Evolutionary conservation across 2,888 invertebrate genomes (phyloP).

Genomic region (Acrobasis consociella): DNA sequence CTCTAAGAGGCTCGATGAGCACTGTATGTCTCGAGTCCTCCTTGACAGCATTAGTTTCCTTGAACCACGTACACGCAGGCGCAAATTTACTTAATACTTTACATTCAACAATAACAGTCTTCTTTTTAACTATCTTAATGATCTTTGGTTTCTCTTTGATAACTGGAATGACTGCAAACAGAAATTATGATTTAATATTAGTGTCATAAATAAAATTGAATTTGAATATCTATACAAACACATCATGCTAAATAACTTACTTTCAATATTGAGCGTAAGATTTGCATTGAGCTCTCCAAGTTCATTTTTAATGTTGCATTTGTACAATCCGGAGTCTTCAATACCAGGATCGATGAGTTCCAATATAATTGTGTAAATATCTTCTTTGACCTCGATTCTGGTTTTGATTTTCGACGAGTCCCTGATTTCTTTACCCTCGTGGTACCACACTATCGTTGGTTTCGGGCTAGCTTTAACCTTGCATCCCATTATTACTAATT

Average conservation of each 20-base stretch:
- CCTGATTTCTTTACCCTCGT: conserved; percentile 85
- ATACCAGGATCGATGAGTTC: conserved; percentile 95
- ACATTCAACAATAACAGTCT: conserved; percentile 96
- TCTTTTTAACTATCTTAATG: conserved; percentile 95
- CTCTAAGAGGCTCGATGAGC: conserved; percentile 89
- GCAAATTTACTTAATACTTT: conserved; percentile 96
- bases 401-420: conserved; percentile 92
- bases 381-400: conserved; percentile 88
- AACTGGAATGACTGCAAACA: conserved; percentile 90
- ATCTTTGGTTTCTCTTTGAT: conserved; percentile 96
- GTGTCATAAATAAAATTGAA: not conserved
- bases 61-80: conserved; percentile 97
- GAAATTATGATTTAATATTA: conserved; percentile 13
- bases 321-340: conserved; percentile 98
- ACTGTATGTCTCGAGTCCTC: conserved; percentile 90
- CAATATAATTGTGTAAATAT: conserved; percentile 93
- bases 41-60: conserved; percentile 90
- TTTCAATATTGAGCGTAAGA: conserved; percentile 98
- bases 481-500: conserved; percentile 78
- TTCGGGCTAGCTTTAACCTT: conserved; percentile 78
- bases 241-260: conserved; percentile 82
- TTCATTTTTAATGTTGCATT: conserved; percentile 98
- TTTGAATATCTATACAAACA: not conserved
- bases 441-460: conserved; percentile 79
- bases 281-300: conserved; percentile 98